phyloP scores from a whole-genome alignment of 1,140 invertebrate species.

The Trissolcus basalis region DNA sequence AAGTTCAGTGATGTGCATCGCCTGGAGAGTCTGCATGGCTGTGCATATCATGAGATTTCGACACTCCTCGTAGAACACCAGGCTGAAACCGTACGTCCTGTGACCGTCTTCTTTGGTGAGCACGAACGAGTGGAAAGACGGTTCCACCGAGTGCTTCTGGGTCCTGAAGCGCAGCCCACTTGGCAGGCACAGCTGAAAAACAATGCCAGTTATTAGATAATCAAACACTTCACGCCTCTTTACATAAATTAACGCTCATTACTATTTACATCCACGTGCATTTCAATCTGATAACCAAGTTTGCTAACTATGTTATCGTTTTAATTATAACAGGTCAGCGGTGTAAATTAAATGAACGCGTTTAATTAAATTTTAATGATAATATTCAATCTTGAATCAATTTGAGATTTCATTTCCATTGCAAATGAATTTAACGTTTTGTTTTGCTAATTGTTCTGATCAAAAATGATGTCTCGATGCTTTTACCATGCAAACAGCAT shows the following conservation, averaged over 20 bases:
- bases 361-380: too few relatives aligned
- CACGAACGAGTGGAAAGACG: conserved; percentile 96
- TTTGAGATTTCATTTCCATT: too few relatives aligned
- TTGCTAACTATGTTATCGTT: too few relatives aligned
- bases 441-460: too few relatives aligned
- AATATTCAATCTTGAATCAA: too few relatives aligned
- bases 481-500: conserved; percentile 95
- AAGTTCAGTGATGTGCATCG: conserved; percentile 93
- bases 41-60: conserved; percentile 92
- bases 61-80: conserved; percentile 97
- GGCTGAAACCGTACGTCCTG: conserved; percentile 93
- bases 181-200: conserved; percentile 91
- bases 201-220: not conserved
- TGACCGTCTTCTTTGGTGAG: conserved; percentile 97
- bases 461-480: too few relatives aligned
- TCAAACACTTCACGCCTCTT: not conserved
- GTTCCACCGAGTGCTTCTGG: conserved; percentile 92
- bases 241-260: not conserved
- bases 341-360: too few relatives aligned
- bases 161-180: conserved; percentile 95
- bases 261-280: too few relatives aligned
- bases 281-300: too few relatives aligned
- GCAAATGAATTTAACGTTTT: too few relatives aligned
- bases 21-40: conserved; percentile 95
- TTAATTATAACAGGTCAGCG: too few relatives aligned